A percentile compares a stretch with the other conserved stretches of the same genome.
Conservation (phyloP, 2,113 vertebrate genomes). For the human (Homo sapiens) region GRCh38 chrX:138863001-138863500, state of each 20-base stretch:
- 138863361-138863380: not conserved
- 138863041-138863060: not conserved
- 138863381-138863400: not conserved
- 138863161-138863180: not conserved
- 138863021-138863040: not conserved
- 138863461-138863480: not conserved
- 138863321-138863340: not conserved
- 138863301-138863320: not conserved
- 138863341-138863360: not conserved
- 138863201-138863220: not conserved
- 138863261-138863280: not conserved
- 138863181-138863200: not conserved
- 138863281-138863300: not conserved
- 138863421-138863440: not conserved
- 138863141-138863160: not conserved
- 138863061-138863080: not conserved
- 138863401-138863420: not conserved
- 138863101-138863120: not conserved
- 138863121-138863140: not conserved
- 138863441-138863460: not conserved
- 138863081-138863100: not conserved
- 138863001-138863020: not conserved
- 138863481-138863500: not conserved
- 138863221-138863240: not conserved
- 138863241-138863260: not conserved